A percentile compares a stretch with the other conserved stretches of the same genome.
phyloP scores from a whole-genome alignment of 2,888 invertebrate genomes.

The Apamea crenata region DNA sequence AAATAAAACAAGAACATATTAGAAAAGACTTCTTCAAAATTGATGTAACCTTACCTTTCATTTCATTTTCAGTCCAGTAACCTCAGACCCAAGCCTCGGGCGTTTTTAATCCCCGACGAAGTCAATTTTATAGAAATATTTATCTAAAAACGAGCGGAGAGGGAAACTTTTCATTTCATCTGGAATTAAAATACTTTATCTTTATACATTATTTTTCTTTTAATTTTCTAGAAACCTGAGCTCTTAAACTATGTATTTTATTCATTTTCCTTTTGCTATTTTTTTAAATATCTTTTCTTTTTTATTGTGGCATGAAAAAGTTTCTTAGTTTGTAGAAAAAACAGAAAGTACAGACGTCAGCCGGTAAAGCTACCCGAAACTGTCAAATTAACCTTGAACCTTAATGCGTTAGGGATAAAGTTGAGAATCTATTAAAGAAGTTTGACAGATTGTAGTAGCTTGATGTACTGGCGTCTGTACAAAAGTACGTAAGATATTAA shows the following conservation, averaged over 20 bases:
- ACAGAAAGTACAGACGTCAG: not conserved
- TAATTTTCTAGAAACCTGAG: conserved; percentile 4
- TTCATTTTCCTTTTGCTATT: not conserved
- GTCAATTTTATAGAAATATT: conserved; percentile 29
- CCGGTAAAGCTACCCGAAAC: no score
- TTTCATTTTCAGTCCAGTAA: conserved; percentile 15
- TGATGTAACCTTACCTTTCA: conserved; percentile 5
- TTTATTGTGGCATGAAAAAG: not conserved
- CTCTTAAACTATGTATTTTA: not conserved
- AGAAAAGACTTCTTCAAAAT: not conserved
- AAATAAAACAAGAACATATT: not conserved
- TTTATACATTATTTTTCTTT: conserved; percentile 17
- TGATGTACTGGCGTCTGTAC: no score
- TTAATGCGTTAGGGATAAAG: no score
- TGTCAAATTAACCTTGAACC: no score
- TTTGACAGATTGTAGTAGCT: no score
- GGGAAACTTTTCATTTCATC: not conserved
- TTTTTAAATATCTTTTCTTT: not conserved
- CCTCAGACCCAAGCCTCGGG: not conserved
- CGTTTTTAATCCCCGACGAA: conserved; percentile 14
- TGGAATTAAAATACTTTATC: conserved; percentile 22
- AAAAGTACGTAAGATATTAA: no score
- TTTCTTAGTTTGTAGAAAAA: not conserved
- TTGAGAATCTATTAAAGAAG: no score
- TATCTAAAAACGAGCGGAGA: not conserved